Evolutionary conservation across 37 sponge, comb jelly and placozoan genomes (phyloP), one percentile per base, ranked within the genome.

Genomic region (Aphrocallistes beatrix): DNA sequence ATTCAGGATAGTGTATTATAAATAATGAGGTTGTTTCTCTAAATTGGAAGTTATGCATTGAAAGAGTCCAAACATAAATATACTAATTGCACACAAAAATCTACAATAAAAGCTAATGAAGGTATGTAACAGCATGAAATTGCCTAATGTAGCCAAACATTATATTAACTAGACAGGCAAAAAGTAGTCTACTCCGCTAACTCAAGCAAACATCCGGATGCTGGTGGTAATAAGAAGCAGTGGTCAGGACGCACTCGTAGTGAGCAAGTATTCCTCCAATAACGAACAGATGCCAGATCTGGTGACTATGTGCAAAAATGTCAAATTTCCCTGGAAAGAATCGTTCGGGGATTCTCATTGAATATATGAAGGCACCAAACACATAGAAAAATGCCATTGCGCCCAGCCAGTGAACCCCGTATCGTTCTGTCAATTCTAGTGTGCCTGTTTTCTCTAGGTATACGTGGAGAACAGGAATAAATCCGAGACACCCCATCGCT

Each of bases 261-360:
- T 93, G 94, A 19, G 93, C 87, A 47, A 90, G 81, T 0, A 91
- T 89, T 37, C 93, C 99, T 1, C 84, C 51, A 28, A 98, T 48
- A 13, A 95, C 99, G 39, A 88, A 92, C 37, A 98, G 81, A 38
- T 98, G 99, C 51, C 95, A 98, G n/a, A 95, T 84, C 88, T 98
- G 99, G 84, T 98, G 99, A 83, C 99, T 98, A 48, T 92, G 92
- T 32, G 91, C 93, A 83, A 90, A 95, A 9, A 95, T 85, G 50
- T 98, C 96, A 83, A 91, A 98, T 82, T 87, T 87, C 1, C 99
- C 99, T 1, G 99, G 99, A 39, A 85, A 92, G 38, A 91, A 95
- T 38, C 99, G 83, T 49, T 98, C 99, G 0, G 99, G 99, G 9
- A 95, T 88, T 28, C 94, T 85, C 1, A 86, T 48, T 0, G 88